These are phyloP conservation scores for Thomomys bottae DNA, from an alignment of 2,113 vertebrate genomes.

Conservation along the genomic window DNA sequence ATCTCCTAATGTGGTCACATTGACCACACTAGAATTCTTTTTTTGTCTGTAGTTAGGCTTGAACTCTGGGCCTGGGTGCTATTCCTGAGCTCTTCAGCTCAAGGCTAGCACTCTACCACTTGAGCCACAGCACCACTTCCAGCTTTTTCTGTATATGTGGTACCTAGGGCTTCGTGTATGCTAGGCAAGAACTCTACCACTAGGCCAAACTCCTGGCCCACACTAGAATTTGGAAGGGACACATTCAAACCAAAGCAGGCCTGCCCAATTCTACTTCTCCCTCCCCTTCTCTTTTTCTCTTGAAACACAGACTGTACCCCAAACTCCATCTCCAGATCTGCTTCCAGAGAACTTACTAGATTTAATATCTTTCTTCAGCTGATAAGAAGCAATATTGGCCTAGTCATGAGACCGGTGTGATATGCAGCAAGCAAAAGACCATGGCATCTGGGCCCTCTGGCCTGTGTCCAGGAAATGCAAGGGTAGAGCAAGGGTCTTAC, in stretches of 20 bases:
- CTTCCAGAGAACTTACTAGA: neutral
- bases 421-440: neutral
- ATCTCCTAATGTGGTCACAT: neutral
- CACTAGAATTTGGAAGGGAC: neutral
- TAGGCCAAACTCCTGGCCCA: no score
- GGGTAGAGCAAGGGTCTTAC: neutral
- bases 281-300: neutral
- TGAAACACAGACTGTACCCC: neutral
- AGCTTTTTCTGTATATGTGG: no score
- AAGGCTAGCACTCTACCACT: no score
- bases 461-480: neutral
- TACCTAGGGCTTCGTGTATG: no score
- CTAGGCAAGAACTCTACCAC: no score
- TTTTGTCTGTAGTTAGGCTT: no score
- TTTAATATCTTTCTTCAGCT: neutral
- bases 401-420: neutral
- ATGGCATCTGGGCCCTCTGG: neutral
- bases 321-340: neutral
- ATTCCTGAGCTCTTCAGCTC: no score
- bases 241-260: neutral
- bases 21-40: neutral
- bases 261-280: neutral
- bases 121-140: no score
- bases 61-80: no score
- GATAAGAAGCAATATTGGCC: neutral